These are phyloP conservation scores for Coregonus suidteri DNA, from an alignment of 2,797 vertebrate species.

Conservation along the genomic window DNA sequence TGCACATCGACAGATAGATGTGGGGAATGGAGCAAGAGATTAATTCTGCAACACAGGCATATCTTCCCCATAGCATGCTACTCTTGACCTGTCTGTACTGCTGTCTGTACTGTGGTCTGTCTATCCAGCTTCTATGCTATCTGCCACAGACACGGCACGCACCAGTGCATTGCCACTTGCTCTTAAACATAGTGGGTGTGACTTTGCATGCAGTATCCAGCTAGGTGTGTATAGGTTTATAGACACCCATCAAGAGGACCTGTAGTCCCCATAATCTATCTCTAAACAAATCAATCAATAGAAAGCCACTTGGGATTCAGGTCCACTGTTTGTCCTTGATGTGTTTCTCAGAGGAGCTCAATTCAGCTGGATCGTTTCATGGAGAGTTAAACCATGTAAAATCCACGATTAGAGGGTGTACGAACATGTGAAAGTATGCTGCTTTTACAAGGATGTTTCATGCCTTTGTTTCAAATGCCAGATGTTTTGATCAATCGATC, in stretches of 20 bases:
- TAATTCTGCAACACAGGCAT: conserved; percentile 14
- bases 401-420: conserved; percentile 7
- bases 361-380: conserved; percentile 21
- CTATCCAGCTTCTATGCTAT: conserved; percentile 35
- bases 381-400: not conserved
- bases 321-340: conserved; percentile 24
- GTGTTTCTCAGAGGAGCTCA: conserved; percentile 10
- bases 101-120: not conserved
- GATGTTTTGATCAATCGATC: conserved; percentile 58
- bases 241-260: conserved; percentile 1
- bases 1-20: conserved; percentile 13
- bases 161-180: conserved; percentile 27
- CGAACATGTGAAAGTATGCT: conserved; percentile 17
- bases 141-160: conserved; percentile 26
- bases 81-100: conserved; percentile 24
- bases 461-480: not conserved
- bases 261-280: conserved; percentile 5
- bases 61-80: conserved; percentile 51
- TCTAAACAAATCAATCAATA: conserved; percentile 27
- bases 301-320: conserved; percentile 32
- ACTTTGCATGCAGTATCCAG: conserved; percentile 44
- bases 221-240: not conserved
- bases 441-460: conserved; percentile 15
- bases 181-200: conserved; percentile 21
- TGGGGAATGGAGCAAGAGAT: conserved; percentile 10